These are phyloP conservation scores for Menidia beryllina DNA, from an alignment of 2,113 vertebrate species.

Conservation along the genomic window DNA sequence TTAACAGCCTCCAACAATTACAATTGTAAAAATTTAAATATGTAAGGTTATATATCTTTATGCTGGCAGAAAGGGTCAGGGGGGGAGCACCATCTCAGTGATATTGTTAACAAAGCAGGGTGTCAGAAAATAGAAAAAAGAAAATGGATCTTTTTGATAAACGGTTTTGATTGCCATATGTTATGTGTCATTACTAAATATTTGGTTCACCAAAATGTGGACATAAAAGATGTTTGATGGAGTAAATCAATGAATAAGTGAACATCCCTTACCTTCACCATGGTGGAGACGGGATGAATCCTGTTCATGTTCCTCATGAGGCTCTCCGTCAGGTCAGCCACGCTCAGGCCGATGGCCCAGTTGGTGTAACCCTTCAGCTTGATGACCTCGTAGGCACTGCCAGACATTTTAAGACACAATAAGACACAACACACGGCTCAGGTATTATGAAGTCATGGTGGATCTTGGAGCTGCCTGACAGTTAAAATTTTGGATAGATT, in stretches of 20 bases:
- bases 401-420: no score
- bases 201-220: not conserved
- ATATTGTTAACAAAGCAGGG: no score
- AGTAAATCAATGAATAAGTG: not conserved
- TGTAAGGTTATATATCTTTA: no score
- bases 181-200: no score
- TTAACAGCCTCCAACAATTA: no score
- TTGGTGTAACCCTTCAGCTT: conserved; percentile 97
- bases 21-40: no score
- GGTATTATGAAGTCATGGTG: not conserved
- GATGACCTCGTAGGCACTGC: conserved; percentile 98
- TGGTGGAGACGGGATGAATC: conserved; percentile 94
- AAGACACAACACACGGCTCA: conserved; percentile 13
- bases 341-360: conserved; percentile 98
- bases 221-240: not conserved
- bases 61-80: not conserved
- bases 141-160: no score
- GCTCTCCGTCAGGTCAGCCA: conserved; percentile 92
- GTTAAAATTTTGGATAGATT: no score
- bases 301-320: conserved; percentile 91
- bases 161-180: no score
- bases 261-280: conserved; percentile 89
- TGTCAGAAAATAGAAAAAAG: no score
- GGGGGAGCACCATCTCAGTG: no score
- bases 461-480: not conserved